Evolutionary conservation across 2,113 vertebrate genomes (phyloP).

Genomic region (Pluvialis apricaria): DNA sequence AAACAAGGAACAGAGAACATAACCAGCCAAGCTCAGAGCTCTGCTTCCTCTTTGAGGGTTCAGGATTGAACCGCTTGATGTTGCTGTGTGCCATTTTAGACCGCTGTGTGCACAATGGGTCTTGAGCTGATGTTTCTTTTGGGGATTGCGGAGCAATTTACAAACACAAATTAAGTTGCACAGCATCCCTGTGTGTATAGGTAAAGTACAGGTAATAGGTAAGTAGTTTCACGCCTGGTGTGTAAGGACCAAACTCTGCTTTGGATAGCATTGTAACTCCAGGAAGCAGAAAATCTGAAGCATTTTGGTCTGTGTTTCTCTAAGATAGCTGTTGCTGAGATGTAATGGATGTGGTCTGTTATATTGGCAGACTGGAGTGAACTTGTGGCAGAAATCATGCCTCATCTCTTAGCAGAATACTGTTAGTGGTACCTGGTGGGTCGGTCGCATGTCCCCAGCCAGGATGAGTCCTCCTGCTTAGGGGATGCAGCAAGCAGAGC

Average conservation of each 20-base stretch:
- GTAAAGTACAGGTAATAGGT: not conserved
- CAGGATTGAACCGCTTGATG: not conserved
- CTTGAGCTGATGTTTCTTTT: not conserved
- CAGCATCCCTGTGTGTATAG: not conserved
- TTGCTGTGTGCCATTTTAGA: not conserved
- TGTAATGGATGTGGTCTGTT: not conserved
- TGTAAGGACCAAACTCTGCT: not conserved
- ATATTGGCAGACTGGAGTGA: not conserved
- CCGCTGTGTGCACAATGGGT: not conserved
- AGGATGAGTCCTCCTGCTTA: not conserved
- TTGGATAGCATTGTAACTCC: not conserved
- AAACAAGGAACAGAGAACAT: rapidly evolving
- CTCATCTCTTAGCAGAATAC: not conserved
- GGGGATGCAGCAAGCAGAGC: not conserved
- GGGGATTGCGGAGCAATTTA: not conserved
- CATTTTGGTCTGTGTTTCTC: not conserved
- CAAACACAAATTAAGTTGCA: not conserved
- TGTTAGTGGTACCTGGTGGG: not conserved
- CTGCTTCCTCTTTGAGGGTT: not conserved
- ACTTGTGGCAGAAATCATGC: not conserved
- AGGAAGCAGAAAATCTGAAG: not conserved
- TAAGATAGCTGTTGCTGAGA: not conserved
- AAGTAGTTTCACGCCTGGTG: not conserved
- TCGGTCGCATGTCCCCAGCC: not conserved
- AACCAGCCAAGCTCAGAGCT: not conserved